phyloP scores from a whole-genome alignment of 35 echinoderm and acorn worm species.

The Apostichopus japonicus region DNA sequence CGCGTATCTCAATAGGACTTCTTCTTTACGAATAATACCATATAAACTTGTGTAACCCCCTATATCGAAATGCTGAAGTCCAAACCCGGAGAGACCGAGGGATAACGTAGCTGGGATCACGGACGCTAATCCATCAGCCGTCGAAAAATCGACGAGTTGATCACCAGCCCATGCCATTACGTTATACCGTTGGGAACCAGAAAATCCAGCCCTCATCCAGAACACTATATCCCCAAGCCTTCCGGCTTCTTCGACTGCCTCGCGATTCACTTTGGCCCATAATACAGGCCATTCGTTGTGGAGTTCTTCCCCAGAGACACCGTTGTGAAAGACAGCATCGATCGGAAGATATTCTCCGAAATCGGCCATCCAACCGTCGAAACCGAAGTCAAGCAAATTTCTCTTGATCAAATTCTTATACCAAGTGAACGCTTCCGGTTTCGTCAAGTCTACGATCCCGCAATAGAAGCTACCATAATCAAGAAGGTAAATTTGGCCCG shows the following conservation, averaged over 20 bases:
- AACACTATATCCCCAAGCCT: constrained; percentile 77
- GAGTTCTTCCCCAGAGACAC: constrained; percentile 64
- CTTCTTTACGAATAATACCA: constrained; percentile 76
- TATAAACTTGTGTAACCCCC: constrained; percentile 95
- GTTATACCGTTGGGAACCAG: constrained; percentile 77
- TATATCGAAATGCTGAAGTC: constrained; percentile 88
- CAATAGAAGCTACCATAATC: constrained; percentile 91
- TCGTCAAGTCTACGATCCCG: constrained; percentile 91
- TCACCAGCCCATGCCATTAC: constrained; percentile 96
- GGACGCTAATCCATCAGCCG: constrained; percentile 88
- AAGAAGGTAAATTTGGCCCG: constrained; percentile 74
- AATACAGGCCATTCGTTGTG: constrained; percentile 91
- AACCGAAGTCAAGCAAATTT: constrained; percentile 87
- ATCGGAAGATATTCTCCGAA: constrained; percentile 93
- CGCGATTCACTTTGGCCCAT: constrained; percentile 81
- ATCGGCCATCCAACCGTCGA: constrained; percentile 96
- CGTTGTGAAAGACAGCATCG: constrained; percentile 81
- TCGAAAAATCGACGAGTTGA: constrained; percentile 91
- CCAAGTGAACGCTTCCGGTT: constrained; percentile 79
- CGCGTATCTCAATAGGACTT: constrained; percentile 82
- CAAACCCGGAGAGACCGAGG: constrained; percentile 77
- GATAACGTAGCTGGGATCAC: constrained; percentile 94
- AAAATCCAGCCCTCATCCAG: constrained; percentile 95
- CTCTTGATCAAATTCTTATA: constrained; percentile 81
- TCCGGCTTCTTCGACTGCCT: constrained; percentile 80